A percentile compares a stretch with the other conserved stretches of the same genome.
These are phyloP conservation scores for Cheilosia grossa DNA, from an alignment of 2,888 invertebrate genomes.

Conservation along the genomic window DNA sequence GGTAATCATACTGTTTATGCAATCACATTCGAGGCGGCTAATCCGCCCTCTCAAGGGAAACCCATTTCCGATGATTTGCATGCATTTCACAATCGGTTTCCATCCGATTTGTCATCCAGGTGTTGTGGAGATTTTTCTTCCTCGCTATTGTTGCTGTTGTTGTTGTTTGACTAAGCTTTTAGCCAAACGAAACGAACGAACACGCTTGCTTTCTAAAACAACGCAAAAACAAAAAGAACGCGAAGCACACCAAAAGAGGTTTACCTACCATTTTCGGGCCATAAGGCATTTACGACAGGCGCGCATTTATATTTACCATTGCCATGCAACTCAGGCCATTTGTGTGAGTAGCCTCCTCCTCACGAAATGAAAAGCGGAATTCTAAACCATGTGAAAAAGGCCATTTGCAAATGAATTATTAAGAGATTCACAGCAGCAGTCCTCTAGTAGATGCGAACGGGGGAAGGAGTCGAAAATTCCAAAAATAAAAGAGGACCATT, in stretches of 20 bases:
- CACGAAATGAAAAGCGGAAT: conserved; percentile 48
- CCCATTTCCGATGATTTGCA: conserved; percentile 69
- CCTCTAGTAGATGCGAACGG: conserved; percentile 3
- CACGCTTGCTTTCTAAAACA: conserved; percentile 16
- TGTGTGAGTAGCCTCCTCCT: neutral
- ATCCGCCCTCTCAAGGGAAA: conserved; percentile 34
- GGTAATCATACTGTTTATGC: conserved; percentile 42
- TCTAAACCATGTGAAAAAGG: conserved; percentile 72
- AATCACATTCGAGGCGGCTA: conserved; percentile 33
- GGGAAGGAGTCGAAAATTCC: neutral
- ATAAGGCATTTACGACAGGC: conserved; percentile 58
- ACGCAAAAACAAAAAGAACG: neutral
- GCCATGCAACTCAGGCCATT: conserved; percentile 7
- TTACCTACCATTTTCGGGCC: conserved; percentile 52
- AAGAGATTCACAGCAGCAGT: conserved; percentile 61
- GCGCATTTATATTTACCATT: conserved; percentile 48
- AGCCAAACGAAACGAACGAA: conserved; percentile 51
- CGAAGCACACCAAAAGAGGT: conserved; percentile 44
- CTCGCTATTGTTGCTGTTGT: conserved; percentile 22
- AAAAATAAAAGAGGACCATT: conserved; percentile 40
- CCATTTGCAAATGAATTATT: conserved; percentile 75
- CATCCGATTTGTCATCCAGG: conserved; percentile 73
- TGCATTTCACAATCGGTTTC: conserved; percentile 69
- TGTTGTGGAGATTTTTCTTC: conserved; percentile 65
- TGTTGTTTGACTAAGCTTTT: conserved; percentile 58